Conservation (phyloP, 2,888 invertebrate species). For the Caenorhabditis sinica region DNA sequence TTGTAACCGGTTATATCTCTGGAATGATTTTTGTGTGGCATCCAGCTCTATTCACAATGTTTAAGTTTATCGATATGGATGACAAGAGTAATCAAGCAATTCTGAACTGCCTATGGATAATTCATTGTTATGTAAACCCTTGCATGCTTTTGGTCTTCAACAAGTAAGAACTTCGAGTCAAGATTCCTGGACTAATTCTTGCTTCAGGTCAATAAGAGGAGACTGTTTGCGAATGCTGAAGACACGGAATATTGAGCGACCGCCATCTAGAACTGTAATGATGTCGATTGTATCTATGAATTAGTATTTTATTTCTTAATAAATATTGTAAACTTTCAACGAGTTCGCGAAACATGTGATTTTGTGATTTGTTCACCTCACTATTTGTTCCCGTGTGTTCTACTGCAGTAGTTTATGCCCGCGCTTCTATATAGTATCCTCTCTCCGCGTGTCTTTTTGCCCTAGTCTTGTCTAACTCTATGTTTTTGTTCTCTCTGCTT, state of each 20-base stretch:
- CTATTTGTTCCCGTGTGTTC: background rate
- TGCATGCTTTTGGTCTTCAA: conserved; percentile 26
- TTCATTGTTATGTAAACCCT: conserved; percentile 25
- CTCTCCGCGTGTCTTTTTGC: background rate
- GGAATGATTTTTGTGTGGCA: conserved; percentile 31
- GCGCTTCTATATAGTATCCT: background rate
- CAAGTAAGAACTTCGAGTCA: background rate
- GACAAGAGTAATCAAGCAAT: background rate
- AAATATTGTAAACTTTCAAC: background rate
- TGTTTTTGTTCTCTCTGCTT: too few species aligned
- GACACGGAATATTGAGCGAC: background rate
- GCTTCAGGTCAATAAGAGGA: conserved; percentile 20
- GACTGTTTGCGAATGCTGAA: conserved; percentile 7
- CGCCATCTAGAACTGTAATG: background rate
- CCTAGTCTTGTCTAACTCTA: background rate
- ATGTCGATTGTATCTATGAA: conserved; percentile 2
- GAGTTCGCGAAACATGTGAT: too few species aligned
- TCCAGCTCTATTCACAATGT: conserved; percentile 16
- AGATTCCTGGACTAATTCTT: background rate
- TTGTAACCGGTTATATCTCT: conserved; percentile 18
- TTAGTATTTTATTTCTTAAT: background rate
- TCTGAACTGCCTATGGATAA: conserved; percentile 10
- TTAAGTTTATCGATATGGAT: conserved; percentile 14
- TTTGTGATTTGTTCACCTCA: conserved; percentile 1
- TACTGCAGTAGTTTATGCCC: background rate